Evolutionary conservation across 2,888 invertebrate species (phyloP).

Genomic region (Cryptus armator): DNA sequence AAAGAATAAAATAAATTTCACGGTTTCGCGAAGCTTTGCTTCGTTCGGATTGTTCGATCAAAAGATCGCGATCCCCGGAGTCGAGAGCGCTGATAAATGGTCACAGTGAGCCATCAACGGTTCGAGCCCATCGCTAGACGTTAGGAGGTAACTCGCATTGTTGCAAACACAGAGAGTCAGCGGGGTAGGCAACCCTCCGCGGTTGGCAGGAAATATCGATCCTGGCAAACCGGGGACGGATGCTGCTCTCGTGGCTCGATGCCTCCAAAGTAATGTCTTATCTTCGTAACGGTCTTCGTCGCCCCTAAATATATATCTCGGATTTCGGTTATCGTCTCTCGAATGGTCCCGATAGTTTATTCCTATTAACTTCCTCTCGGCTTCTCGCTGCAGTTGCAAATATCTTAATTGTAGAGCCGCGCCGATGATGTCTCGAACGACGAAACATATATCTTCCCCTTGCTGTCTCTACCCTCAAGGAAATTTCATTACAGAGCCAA

Average conservation of each 20-base stretch:
- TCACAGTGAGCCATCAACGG: conserved; percentile 51
- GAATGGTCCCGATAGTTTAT: conserved; percentile 11
- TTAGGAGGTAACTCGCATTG: conserved; percentile 81
- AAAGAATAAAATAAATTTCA: background rate
- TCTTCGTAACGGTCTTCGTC: conserved; percentile 73
- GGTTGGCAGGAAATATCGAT: conserved; percentile 85
- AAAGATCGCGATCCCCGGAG: background rate
- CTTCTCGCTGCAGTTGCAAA: background rate
- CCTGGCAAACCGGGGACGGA: conserved; percentile 79
- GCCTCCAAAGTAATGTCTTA: conserved; percentile 75
- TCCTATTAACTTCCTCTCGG: conserved; percentile 6
- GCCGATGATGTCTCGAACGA: conserved; percentile 18
- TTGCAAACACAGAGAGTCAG: conserved; percentile 81
- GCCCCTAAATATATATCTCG: conserved; percentile 75
- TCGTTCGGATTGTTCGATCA: background rate
- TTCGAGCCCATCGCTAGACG: conserved; percentile 75
- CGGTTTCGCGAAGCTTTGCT: background rate
- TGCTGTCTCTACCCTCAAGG: conserved; percentile 9
- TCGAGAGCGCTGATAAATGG: background rate
- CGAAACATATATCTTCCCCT: conserved; percentile 26
- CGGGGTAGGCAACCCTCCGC: conserved; percentile 80
- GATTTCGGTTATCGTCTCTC: conserved; percentile 71
- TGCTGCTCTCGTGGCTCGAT: conserved; percentile 76
- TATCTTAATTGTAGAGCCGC: background rate
- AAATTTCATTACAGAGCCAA: conserved; percentile 59